These are phyloP conservation scores for Dorcus hopei DNA, from an alignment of 2,888 invertebrate species.

Conservation along the genomic window DNA sequence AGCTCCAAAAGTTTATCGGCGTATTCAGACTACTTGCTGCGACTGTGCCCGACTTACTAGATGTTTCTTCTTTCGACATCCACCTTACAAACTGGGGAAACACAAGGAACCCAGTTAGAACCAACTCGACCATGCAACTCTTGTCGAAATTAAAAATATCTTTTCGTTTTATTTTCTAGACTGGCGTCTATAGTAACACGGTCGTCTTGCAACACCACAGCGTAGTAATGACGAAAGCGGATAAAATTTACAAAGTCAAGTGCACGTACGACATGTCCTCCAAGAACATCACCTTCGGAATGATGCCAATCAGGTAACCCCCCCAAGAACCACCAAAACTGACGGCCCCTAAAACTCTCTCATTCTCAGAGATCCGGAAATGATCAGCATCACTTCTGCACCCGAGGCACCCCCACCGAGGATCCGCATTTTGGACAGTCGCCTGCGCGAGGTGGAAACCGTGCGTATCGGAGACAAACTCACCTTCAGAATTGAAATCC, in stretches of 20 bases:
- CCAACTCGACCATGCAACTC: too few species aligned
- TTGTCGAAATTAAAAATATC: too few species aligned
- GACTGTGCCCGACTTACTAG: too few species aligned
- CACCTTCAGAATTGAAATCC: slow-evolving; percentile 93
- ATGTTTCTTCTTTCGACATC: too few species aligned
- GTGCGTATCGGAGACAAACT: slow-evolving; percentile 92
- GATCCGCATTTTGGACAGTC: slow-evolving; percentile 84
- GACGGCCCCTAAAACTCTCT: not conserved
- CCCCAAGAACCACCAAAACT: not conserved
- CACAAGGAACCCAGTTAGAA: too few species aligned
- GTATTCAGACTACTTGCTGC: too few species aligned
- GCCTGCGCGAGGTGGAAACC: slow-evolving; percentile 86
- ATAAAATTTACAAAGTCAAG: slow-evolving; percentile 94
- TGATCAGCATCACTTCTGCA: slow-evolving; percentile 93
- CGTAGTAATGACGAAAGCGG: slow-evolving; percentile 94
- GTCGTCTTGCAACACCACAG: slow-evolving; percentile 93
- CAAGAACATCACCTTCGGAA: slow-evolving; percentile 94
- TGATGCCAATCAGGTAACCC: slow-evolving; percentile 87
- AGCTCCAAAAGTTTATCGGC: too few species aligned
- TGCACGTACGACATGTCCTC: slow-evolving; percentile 96
- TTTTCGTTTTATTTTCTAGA: slow-evolving; percentile 56
- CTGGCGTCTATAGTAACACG: slow-evolving; percentile 90
- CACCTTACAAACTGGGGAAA: too few species aligned
- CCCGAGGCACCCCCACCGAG: slow-evolving; percentile 93
- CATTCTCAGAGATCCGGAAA: slow-evolving; percentile 78